Percentiles rank a stretch among this genome's conserved stretches.
Evolutionary conservation across 2,888 invertebrate genomes (phyloP).

Genomic region (Dusona sp.): DNA sequence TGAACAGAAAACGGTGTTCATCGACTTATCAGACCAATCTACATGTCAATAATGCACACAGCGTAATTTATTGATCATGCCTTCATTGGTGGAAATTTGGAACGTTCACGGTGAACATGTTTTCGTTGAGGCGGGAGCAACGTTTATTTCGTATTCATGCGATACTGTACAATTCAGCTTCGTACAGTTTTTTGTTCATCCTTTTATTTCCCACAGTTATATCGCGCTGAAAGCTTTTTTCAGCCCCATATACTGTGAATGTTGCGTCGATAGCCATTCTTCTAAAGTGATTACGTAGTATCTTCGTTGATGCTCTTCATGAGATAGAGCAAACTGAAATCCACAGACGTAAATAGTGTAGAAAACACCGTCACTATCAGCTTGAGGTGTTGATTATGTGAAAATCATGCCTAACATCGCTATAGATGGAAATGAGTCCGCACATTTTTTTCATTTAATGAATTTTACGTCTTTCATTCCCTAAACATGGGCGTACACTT

Average conservation of each 20-base stretch:
- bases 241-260: neutral
- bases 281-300: neutral
- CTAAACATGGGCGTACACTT: neutral
- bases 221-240: neutral
- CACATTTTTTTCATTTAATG: conserved; percentile 8
- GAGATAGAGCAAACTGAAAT: neutral
- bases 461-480: conserved; percentile 24
- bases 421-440: conserved; percentile 19
- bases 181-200: conserved; percentile 17
- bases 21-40: conserved; percentile 22
- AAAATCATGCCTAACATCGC: conserved; percentile 25
- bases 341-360: neutral
- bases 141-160: neutral
- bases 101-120: neutral
- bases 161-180: neutral
- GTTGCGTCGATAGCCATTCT: neutral
- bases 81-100: neutral
- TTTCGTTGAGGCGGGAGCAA: conserved; percentile 3
- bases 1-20: conserved; percentile 60
- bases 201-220: neutral
- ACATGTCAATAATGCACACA: conserved; percentile 56
- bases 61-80: conserved; percentile 48
- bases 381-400: conserved; percentile 30
- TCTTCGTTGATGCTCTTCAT: too few relatives aligned
- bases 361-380: conserved; percentile 15